A percentile compares a stretch with the other conserved stretches of the same genome.
phyloP scores from a whole-genome alignment of 2,797 vertebrate genomes.

The Gallinago solitaria region DNA sequence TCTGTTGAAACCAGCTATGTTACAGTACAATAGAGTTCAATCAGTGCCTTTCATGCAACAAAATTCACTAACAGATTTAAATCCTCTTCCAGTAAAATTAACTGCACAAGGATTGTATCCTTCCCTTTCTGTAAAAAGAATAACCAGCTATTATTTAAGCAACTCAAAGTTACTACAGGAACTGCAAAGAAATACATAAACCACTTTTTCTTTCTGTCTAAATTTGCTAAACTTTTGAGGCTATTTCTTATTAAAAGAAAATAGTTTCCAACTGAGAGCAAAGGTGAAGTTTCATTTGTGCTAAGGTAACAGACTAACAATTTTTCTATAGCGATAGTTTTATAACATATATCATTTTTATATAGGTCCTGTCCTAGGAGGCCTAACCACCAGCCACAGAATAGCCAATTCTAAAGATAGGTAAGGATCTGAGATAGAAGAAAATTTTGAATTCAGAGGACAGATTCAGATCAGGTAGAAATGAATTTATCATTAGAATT shows the following conservation, averaged over 20 bases:
- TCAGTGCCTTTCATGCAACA: conserved; percentile 62
- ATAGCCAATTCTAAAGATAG: not conserved
- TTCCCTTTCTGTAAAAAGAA: not conserved
- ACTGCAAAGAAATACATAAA: conserved; percentile 1
- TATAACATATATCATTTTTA: not conserved
- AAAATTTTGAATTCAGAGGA: not conserved
- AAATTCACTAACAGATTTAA: conserved; percentile 47
- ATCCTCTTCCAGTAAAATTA: conserved; percentile 8
- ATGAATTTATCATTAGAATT: not conserved
- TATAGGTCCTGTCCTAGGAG: not conserved
- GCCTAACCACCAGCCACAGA: not conserved
- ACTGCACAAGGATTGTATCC: not conserved
- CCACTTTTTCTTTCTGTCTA: not conserved
- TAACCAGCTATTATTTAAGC: not conserved
- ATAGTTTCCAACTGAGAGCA: not conserved
- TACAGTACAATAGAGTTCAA: conserved; percentile 66
- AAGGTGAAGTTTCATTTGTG: conserved; percentile 34
- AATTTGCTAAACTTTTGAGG: not conserved
- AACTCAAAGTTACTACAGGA: not conserved
- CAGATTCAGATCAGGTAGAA: not conserved
- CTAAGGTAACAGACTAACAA: not conserved
- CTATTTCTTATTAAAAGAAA: conserved; percentile 5
- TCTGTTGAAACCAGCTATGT: conserved; percentile 63
- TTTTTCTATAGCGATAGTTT: not conserved
- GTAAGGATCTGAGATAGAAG: not conserved